These are phyloP conservation scores for Otolemur crassicaudatus DNA, from an alignment of 2,797 vertebrate species.

Conservation along the genomic window DNA sequence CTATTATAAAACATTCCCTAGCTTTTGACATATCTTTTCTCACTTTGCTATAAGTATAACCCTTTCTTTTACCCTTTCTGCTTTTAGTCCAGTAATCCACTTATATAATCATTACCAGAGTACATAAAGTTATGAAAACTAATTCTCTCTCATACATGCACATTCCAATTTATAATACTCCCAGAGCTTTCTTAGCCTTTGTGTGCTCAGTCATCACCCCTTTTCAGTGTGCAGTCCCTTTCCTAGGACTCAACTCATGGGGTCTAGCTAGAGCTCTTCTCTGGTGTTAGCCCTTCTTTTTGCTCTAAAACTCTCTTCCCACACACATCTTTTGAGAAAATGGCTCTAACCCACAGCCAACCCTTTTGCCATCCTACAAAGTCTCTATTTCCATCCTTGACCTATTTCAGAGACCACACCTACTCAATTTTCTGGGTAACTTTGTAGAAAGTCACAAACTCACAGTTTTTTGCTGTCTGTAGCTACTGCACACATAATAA, in stretches of 20 bases:
- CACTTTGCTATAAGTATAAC: background rate
- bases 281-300: background rate
- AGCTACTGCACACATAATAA: background rate
- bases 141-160: background rate
- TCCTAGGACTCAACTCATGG: background rate
- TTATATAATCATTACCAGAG: background rate
- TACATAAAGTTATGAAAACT: background rate
- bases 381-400: background rate
- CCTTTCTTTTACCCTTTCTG: background rate
- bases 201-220: background rate
- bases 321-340: background rate
- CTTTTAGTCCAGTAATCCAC: background rate
- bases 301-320: background rate
- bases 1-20: background rate
- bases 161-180: background rate
- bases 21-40: background rate
- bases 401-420: background rate
- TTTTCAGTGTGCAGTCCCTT: background rate
- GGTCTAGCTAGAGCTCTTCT: background rate
- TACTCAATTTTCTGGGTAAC: background rate
- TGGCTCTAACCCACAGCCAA: background rate
- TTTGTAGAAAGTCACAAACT: conserved; percentile 2
- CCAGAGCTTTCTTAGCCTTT: background rate
- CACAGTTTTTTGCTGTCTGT: background rate
- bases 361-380: background rate